Evolutionary conservation across 2,113 vertebrate genomes (phyloP), one percentile per base, ranked within the genome.

Genomic region (Pantherophis guttatus): DNA sequence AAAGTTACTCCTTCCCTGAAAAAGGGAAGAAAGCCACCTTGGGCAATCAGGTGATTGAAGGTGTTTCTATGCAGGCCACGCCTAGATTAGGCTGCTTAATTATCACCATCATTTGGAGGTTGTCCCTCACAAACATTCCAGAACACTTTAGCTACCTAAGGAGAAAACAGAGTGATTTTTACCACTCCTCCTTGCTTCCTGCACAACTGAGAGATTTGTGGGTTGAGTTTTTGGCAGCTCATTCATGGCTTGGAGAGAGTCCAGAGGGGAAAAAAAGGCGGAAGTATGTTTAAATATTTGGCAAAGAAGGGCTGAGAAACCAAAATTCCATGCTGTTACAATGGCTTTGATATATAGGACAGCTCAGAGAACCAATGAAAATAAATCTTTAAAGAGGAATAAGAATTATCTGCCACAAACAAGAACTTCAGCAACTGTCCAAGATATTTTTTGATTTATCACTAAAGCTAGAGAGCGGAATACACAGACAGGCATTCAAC

Each of bases 71-170:
- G 89, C 21, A 65, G 48, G 57, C 75, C 92, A n/a, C 57, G 19
- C 44, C 75, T 21, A 53, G 48, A 39, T 86, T 59, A 86, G 0
- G 70, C 53, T 62, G 95, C 95, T 96, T 93, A 96, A 97, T 96
- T 91, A 96, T 96, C 96, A 97, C 96, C 57, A 93, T 75, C 86
- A 81, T 94, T 55, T 8, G 86, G 96, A 93, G 85, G 94, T 57
- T 55, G 57, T 87, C 70, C 94, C 93, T 96, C 94, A 44, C 91
- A 94, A 94, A 86, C 17, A 21, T n/a, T 54, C 81, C 57, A 8
- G 55, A 39, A 44, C 23, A 48, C 24, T 86, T 59, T n/a, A 54
- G 50, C 57, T 70, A 85, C 26, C 13, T 15, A 86, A 39, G 24
- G n/a, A 86, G 11, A 39, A 57, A 33, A 19, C 6, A 54, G 33